These are phyloP conservation scores for Willisornis vidua DNA, from an alignment of 2,113 vertebrate species.

Conservation along the genomic window DNA sequence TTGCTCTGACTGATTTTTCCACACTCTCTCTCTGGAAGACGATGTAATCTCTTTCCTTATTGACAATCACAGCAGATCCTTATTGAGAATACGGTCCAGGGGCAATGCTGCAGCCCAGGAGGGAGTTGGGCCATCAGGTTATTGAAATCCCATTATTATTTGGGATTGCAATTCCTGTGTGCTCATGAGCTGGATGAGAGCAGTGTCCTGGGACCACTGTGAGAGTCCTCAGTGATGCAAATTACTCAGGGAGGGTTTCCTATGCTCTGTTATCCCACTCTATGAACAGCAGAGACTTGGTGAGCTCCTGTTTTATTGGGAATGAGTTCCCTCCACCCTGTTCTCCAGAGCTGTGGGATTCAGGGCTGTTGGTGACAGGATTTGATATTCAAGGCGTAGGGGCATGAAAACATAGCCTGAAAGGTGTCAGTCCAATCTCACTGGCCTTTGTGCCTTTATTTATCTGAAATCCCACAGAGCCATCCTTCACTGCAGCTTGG, in stretches of 20 bases:
- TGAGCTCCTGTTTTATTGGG: not conserved
- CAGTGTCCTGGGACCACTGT: rapidly evolving
- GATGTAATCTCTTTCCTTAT: not conserved
- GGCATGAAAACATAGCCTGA: not conserved
- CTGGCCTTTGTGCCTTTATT: constrained; percentile 38
- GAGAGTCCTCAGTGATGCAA: not conserved
- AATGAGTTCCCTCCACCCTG: not conserved
- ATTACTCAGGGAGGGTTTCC: not conserved
- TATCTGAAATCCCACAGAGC: constrained; percentile 18
- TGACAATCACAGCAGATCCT: not conserved
- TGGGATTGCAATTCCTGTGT: not conserved
- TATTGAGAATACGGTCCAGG: not conserved
- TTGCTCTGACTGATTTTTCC: not conserved
- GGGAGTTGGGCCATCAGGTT: not conserved
- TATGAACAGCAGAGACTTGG: not conserved
- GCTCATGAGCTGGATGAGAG: rapidly evolving
- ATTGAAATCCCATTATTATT: not conserved
- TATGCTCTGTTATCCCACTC: not conserved
- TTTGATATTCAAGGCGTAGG: constrained; percentile 1
- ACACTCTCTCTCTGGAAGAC: not conserved
- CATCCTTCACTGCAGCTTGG: not conserved
- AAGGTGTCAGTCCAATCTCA: constrained; percentile 39
- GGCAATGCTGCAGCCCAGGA: not conserved
- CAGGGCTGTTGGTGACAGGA: not conserved
- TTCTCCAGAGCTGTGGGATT: not conserved